Base-by-base conservation (phyloP, 2,888 invertebrate genomes). In the Apantesis nais region DNA sequence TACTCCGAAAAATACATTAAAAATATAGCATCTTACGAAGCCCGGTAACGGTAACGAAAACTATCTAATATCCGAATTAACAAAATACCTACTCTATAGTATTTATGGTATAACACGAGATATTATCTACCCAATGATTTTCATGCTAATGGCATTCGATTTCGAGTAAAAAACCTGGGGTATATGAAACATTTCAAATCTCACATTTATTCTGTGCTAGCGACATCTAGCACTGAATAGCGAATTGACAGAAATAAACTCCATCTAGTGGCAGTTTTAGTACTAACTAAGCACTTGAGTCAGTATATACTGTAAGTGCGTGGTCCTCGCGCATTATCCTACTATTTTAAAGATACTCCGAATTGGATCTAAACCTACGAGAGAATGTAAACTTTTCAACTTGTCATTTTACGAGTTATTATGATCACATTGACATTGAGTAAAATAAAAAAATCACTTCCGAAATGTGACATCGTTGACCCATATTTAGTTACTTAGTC, bases 391-490 rank as follows among this genome's bases (percentile, higher is more conserved):
- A 68, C 64, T 67, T 73, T 83, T 70, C 58, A 74, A 79, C 85
- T 78, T 39, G 83, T 74, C 70, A 88, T 68, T 2, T 84, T 76
- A 66, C 71, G 75, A 74, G 78, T 79, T 84, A 80, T 80, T 85
- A 83, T 85, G 81, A 85, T 85, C 80, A 77, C 86, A 90, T 88
- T 90, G 89, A 86, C 86, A 85, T 89, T 88, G 87, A 85, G 78
- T 70, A 72, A 82, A 80, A 78, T 82, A 86, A 85, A 83, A 83
- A 82, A 83, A 82, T 81, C 80, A 78, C 82, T 83, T 83, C 84
- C 82, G 85, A 89, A 87, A 88, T 88, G 89, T 90, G 88, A 89
- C 86, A 86, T 86, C 74, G 82, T 85, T 88, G 90, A 90, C 89
- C 89, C 85, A 86, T 76, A 86, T 86, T 79, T 71, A 70, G 65